Evolutionary conservation across 2,888 invertebrate genomes (phyloP).

Genomic region (Hemaris fuciformis): DNA sequence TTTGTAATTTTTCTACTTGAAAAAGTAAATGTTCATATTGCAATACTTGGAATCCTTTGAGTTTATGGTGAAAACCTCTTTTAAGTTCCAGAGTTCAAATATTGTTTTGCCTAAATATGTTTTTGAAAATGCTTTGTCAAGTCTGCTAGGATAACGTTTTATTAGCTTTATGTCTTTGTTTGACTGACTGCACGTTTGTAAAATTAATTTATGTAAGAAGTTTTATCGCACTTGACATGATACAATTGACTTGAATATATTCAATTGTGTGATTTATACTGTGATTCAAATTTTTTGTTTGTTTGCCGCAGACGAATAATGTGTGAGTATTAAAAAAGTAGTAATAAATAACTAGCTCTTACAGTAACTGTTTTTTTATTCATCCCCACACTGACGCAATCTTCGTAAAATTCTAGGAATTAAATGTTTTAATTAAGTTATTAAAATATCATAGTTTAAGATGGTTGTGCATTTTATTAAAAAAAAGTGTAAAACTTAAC

Average conservation of each 20-base stretch:
- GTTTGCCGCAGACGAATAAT: constrained; percentile 33
- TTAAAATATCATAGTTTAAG: not conserved
- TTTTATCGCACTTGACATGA: constrained; percentile 23
- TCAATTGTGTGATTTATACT: constrained; percentile 44
- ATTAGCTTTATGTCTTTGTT: constrained; percentile 40
- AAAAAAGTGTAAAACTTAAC: constrained; percentile 41
- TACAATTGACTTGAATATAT: constrained; percentile 38
- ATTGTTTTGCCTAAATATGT: not conserved
- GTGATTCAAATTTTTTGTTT: constrained; percentile 35
- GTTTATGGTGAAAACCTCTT: not conserved
- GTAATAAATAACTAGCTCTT: constrained; percentile 13
- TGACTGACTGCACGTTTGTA: constrained; percentile 48
- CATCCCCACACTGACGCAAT: not conserved
- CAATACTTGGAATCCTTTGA: not conserved
- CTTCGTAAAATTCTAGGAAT: not conserved
- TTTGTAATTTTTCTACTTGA: not conserved
- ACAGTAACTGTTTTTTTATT: not conserved
- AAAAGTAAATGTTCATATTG: not conserved
- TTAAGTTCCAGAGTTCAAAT: not conserved
- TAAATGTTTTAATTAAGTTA: not conserved
- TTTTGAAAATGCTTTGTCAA: not conserved
- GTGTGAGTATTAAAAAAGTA: constrained; percentile 26
- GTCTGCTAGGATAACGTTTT: constrained; percentile 18
- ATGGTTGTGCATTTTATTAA: constrained; percentile 32
- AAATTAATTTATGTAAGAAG: constrained; percentile 27